Base-by-base conservation (phyloP, 2,113 vertebrate species). In the Microtus richardsoni region DNA sequence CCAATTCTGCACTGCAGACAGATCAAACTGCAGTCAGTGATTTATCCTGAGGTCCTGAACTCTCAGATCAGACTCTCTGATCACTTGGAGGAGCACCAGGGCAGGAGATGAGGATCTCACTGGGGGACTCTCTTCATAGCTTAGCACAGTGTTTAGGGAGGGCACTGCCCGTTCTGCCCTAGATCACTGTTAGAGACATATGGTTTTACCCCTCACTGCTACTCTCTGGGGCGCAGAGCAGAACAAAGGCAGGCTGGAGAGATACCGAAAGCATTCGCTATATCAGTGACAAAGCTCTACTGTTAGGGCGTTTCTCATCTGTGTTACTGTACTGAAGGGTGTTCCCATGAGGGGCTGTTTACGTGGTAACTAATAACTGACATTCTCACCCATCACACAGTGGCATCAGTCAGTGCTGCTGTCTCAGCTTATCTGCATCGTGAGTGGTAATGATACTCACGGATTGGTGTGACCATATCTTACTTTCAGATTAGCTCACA, bases 401-500 rank as follows among this genome's bases (percentile, higher is more conserved):
- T 39, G 70, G 36, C 70, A 71, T 22, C 8, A 1, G 0, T 52
- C 12, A 22, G 41, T 87, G 64, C 74, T 14, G 0, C 52, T 9
- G 64, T 1, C n/a, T 78, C 16, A 30, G 74, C 74, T 66, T 30
- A 10, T 80, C 3, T n/a, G 74, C 24, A 74, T 39, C 68, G 33
- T 74, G 41, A 44, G 4, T n/a, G 33, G 44, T 47, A 88, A 64
- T 79, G 62, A 77, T 24, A 49, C 52, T 44, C 8, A 0, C 13
- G 49, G 85, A 73, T 1, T 30, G 73, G 75, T 7, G 4, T 24
- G 54, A 49, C 73, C 62, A 71, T 39, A 26, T 88, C 74, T 47
- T 47, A 24, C 74, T 91, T 94, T 93, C 58, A 94, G 80, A 74
- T 94, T 73, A 77, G 64, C 44, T 39, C 30, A 41, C 33, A 11